Base-by-base conservation (phyloP, 2,888 invertebrate genomes). In the Helobdella robusta region DNA sequence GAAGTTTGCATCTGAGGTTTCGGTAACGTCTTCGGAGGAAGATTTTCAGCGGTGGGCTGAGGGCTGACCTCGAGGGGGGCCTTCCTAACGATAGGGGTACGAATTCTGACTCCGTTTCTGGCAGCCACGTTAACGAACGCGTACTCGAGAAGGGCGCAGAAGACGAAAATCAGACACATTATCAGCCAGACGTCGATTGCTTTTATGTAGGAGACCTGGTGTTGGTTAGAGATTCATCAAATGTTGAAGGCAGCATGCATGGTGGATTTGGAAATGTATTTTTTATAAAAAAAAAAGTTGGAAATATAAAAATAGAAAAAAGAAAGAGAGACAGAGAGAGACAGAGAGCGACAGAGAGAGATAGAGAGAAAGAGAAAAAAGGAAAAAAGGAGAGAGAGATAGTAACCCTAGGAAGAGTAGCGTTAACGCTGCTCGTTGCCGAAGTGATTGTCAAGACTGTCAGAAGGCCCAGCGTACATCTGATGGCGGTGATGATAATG, bases 371-470 rank as follows among this genome's bases (percentile, higher is more conserved):
- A 4, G 50, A 18, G 15, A n/a, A 40, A 40, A 15, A n/a, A n/a
- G 44, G 44, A 40, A 15, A n/a, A n/a, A n/a, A n/a, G n/a, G n/a
- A n/a, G n/a, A n/a, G n/a, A n/a, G n/a, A n/a, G n/a, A n/a, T n/a
- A 25, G 5, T 5, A 5, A 62, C 62, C 62, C 62, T 90, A 0
- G 91, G 91, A 70, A 91, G 81, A 20, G 87, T 88, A 74, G 89
- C 88, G 76, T 91, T 91, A 0, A 91, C 90, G 75, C 91, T 90
- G 0, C 90, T 90, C 79, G 90, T 91, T 82, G 91, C 91, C 25
- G 91, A 91, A 18, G 91, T 90, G 71, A 74, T 74, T 28, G 74
- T 88, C 15, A 74, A 79, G 58, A 91, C 81, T 60, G 91, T 91
- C 40, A 91, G 83, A 61, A 91, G 89, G 58, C 91, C 91, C 20